Evolutionary conservation across 2,888 invertebrate genomes (phyloP).

Genomic region (Drosophila monieri): DNA sequence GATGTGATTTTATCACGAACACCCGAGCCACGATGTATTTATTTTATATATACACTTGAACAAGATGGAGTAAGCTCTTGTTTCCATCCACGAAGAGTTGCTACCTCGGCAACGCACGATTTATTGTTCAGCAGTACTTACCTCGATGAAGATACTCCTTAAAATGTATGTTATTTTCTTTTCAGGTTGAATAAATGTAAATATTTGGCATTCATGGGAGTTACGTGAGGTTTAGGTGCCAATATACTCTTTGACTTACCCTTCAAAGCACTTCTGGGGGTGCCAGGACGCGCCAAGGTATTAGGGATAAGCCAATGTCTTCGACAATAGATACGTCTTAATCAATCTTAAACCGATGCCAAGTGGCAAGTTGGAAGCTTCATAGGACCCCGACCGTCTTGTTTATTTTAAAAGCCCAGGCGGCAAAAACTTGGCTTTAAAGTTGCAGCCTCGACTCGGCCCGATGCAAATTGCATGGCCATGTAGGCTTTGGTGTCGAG

Average conservation of each 20-base stretch:
- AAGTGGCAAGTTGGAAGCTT: slow-evolving; percentile 22
- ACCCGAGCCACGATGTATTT: slow-evolving; percentile 30
- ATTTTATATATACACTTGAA: not conserved
- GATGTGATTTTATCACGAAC: slow-evolving; percentile 78
- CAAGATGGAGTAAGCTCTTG: slow-evolving; percentile 2
- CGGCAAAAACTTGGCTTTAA: slow-evolving; percentile 20
- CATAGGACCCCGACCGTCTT: slow-evolving; percentile 11
- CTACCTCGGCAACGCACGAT: slow-evolving; percentile 1
- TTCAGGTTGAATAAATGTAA: not conserved
- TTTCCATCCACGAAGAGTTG: slow-evolving; percentile 14
- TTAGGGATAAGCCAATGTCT: slow-evolving; percentile 53
- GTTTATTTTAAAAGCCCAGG: slow-evolving; percentile 49
- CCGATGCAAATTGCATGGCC: slow-evolving; percentile 60
- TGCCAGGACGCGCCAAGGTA: slow-evolving; percentile 56
- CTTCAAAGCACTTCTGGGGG: slow-evolving; percentile 15
- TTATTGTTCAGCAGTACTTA: not conserved
- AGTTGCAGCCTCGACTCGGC: slow-evolving; percentile 26
- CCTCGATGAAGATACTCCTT: not conserved
- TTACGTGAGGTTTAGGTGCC: not conserved
- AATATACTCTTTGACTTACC: slow-evolving; percentile 15
- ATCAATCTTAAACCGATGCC: slow-evolving; percentile 65
- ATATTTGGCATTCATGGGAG: not conserved
- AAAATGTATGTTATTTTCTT: slow-evolving; percentile 5
- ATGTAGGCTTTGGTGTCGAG: slow-evolving; percentile 47
- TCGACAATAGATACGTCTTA: slow-evolving; percentile 77